Base-by-base conservation (phyloP, 2,797 vertebrate genomes). In the Pseudotriccus pelzelni region DNA sequence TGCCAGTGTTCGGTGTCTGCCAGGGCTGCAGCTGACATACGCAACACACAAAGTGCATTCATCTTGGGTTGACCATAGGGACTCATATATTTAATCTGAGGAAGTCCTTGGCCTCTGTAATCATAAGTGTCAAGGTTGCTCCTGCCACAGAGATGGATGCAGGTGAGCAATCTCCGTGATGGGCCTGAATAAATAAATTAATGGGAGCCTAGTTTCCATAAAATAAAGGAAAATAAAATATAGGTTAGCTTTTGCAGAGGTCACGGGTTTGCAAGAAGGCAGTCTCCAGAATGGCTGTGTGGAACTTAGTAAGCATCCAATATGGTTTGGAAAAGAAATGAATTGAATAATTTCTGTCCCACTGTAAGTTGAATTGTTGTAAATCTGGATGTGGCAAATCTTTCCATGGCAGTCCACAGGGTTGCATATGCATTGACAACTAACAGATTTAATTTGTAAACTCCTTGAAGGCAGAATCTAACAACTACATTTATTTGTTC, bases 31-130 rank as follows among this genome's bases (percentile, higher is more conserved):
- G 50, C 46, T 1, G 0, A 64, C 12, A 3, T 7, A 1, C 0
- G 7, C 36, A 55, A 3, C 25, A 23, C 56, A 36, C 50, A 37
- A 27, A 2, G 9, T 34, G 19, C 50, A 50, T 94, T 91, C 84
- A 90, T 94, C 89, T 87, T 69, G 72, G 46, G 55, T 36, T 96
- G 78, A 44, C 83, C 47, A 34, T 8, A 6, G 76, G 91, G 84
- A 69, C 79, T 89, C 80, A 50, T 36, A 43, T 27, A 91, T 87
- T 91, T 90, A 84, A 95, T 96, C 74, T 59, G 36, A 73, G 82
- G 22, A 82, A 96, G 94, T 88, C 96, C 88, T 88, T 97, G 93
- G 91, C 89, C 92, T 93, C 67, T 69, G 85, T 58, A 88, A 84
- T 60, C 84, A 56, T 18, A 43, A 47, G 43, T 79, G 76, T 94